phyloP scores from a whole-genome alignment of 2,888 invertebrate genomes.

The Alitta virens region DNA sequence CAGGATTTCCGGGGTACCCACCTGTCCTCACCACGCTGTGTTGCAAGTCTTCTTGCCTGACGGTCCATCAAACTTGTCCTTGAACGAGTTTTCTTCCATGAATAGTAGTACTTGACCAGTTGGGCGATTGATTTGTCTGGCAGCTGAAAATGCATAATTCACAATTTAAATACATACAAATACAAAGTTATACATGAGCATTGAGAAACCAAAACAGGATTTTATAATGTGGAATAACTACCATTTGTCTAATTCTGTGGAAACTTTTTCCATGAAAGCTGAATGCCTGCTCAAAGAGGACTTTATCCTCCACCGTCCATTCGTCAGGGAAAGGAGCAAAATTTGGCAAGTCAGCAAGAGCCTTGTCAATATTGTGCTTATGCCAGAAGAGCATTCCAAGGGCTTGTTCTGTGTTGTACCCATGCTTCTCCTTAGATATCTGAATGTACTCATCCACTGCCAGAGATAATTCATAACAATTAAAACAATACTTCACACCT shows the following conservation, averaged over 20 bases:
- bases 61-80: conserved; percentile 91
- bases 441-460: conserved; percentile 93
- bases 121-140: conserved; percentile 96
- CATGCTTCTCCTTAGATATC: conserved; percentile 93
- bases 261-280: conserved; percentile 98
- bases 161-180: too few relatives aligned
- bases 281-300: conserved; percentile 95
- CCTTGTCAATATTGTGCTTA: conserved; percentile 89
- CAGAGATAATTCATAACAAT: too few relatives aligned
- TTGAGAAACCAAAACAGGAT: too few relatives aligned
- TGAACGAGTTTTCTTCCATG: conserved; percentile 94
- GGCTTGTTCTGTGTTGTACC: conserved; percentile 95
- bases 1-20: background rate
- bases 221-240: conserved; percentile 53
- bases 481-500: too few relatives aligned
- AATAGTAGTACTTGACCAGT: conserved; percentile 95
- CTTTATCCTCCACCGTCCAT: conserved; percentile 97
- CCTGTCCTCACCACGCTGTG: conserved; percentile 14
- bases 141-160: conserved; percentile 65
- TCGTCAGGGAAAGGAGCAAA: conserved; percentile 97
- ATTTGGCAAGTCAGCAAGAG: conserved; percentile 89
- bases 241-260: conserved; percentile 95
- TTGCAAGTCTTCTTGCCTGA: conserved; percentile 61
- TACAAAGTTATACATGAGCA: too few relatives aligned
- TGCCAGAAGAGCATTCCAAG: conserved; percentile 98